Evolutionary conservation across 2,797 vertebrate species (phyloP).

Genomic region (Clarias platycephalus): DNA sequence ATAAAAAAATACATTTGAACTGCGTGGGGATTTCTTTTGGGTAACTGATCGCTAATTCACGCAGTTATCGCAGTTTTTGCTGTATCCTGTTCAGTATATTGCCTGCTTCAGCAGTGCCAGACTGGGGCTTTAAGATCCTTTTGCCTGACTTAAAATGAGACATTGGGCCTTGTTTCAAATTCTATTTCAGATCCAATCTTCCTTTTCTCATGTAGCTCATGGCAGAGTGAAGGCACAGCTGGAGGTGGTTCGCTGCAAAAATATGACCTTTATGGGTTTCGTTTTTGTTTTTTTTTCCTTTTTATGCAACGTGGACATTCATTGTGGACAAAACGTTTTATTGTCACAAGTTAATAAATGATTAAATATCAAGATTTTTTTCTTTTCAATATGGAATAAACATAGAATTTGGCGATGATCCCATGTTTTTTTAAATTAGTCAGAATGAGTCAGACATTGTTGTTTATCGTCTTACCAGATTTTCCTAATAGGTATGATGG

Average conservation of each 20-base stretch:
- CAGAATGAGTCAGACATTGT: too few relatives aligned
- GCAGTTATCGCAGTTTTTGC: conserved; percentile 21
- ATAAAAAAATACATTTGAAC: conserved; percentile 8
- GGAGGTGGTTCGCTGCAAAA: neutral
- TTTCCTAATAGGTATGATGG: neutral
- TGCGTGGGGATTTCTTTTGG: conserved; percentile 10
- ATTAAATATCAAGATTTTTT: neutral
- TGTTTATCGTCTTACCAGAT: neutral
- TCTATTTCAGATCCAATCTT: conserved; percentile 31
- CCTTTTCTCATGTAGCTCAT: conserved; percentile 20
- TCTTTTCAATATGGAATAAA: neutral
- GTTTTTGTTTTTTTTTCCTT: neutral
- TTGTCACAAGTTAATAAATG: neutral
- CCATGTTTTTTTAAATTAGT: neutral
- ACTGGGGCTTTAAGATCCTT: conserved; percentile 2
- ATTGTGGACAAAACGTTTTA: neutral
- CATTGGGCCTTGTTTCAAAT: conserved; percentile 11
- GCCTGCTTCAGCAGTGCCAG: conserved; percentile 6
- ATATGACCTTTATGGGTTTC: neutral
- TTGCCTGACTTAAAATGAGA: neutral
- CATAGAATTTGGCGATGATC: neutral
- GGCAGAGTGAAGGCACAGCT: conserved; percentile 18
- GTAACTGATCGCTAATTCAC: conserved; percentile 6
- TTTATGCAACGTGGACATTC: conserved; percentile 5
- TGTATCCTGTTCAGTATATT: neutral